Evolutionary conservation across 2,113 vertebrate genomes (phyloP).

Genomic region (Acanthisitta chloris): DNA sequence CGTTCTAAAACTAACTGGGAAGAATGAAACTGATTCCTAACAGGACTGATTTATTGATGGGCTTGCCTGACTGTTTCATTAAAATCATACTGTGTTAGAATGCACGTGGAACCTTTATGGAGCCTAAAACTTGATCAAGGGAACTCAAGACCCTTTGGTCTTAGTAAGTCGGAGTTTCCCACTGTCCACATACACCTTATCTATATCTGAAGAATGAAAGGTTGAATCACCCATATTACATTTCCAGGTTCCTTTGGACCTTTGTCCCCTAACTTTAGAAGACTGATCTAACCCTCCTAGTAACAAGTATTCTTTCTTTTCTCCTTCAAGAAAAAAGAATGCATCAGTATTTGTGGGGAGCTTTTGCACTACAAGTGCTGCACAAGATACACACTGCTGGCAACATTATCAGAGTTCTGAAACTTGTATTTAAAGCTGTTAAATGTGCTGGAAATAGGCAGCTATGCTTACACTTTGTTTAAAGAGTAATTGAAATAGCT

Average conservation of each 20-base stretch:
- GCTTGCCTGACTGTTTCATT: background rate
- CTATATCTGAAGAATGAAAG: background rate
- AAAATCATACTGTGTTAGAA: background rate
- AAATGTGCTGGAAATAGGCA: background rate
- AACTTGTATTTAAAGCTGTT: background rate
- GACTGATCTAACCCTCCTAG: background rate
- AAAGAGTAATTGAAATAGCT: background rate
- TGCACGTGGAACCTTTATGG: background rate
- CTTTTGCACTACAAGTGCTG: background rate
- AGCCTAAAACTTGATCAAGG: background rate
- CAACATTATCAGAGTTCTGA: background rate
- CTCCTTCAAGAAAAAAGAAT: background rate
- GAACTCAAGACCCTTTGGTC: background rate
- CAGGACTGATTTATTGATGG: background rate
- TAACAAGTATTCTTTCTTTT: background rate
- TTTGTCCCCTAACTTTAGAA: background rate
- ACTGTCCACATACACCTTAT: background rate
- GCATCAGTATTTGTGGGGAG: background rate
- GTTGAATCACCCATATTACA: background rate
- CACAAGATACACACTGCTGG: background rate
- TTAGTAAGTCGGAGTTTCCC: background rate
- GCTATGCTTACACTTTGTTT: background rate
- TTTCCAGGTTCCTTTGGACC: background rate
- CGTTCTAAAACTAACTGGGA: background rate
- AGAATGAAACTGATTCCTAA: background rate